A percentile compares a stretch with the other conserved stretches of the same genome.
These are phyloP conservation scores for Scelioninae gen. 1 DNA, from an alignment of 2,888 invertebrate genomes.

Conservation along the genomic window DNA sequence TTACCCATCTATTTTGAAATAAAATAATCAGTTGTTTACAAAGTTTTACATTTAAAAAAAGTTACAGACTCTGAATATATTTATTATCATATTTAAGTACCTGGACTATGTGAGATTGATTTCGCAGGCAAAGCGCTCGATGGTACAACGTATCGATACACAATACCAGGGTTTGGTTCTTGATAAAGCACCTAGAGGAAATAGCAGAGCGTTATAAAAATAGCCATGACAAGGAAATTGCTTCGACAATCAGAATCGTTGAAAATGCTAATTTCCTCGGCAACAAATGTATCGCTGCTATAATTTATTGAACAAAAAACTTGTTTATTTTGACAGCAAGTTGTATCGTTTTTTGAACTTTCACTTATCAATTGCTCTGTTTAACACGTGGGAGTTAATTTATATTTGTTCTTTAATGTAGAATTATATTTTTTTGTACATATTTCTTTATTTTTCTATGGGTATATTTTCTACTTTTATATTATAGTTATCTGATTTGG, in stretches of 20 bases:
- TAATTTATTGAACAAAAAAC: too few relatives aligned
- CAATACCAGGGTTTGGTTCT: constrained; percentile 93
- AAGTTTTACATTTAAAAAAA: too few relatives aligned
- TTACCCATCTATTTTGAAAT: too few relatives aligned
- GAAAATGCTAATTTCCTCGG: too few relatives aligned
- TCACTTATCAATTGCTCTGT: constrained; percentile 50
- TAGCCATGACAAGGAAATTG: too few relatives aligned
- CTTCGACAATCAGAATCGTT: too few relatives aligned
- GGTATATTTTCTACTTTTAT: constrained; percentile 47
- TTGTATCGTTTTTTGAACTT: constrained; percentile 30
- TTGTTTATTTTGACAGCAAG: too few relatives aligned
- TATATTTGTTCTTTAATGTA: constrained; percentile 7
- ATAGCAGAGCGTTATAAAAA: constrained; percentile 24
- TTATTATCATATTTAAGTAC: constrained; percentile 57
- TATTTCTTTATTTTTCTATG: background rate
- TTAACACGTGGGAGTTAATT: constrained; percentile 34
- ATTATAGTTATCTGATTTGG: constrained; percentile 62
- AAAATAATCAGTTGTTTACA: too few relatives aligned
- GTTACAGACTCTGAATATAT: background rate
- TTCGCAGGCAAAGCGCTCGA: constrained; percentile 28
- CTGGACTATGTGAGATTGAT: constrained; percentile 63
- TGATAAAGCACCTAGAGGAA: constrained; percentile 90
- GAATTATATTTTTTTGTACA: background rate
- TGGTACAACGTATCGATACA: constrained; percentile 93
- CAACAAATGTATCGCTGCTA: too few relatives aligned